Conservation (phyloP, 2,888 invertebrate genomes). For the Diloba caeruleocephala region DNA sequence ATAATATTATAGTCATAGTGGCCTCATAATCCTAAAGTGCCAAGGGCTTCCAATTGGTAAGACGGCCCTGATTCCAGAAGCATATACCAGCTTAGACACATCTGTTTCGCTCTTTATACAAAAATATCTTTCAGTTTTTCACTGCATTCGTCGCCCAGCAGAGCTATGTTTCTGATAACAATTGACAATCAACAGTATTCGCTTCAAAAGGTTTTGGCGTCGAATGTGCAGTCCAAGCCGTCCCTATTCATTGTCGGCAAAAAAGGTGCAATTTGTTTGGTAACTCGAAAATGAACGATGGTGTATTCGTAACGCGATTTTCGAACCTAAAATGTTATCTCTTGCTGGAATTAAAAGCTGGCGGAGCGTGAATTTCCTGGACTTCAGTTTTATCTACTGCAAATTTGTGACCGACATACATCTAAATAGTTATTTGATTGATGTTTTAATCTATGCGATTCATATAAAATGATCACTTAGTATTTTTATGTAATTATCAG, state of each 20-base stretch:
- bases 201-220: conserved; percentile 35
- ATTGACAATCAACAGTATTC: conserved; percentile 55
- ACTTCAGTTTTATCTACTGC: conserved; percentile 1
- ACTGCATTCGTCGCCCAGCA: not conserved
- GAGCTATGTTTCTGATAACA: conserved; percentile 31
- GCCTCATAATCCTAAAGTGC: too few species aligned
- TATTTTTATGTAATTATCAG: too few species aligned
- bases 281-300: conserved; percentile 53
- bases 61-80: too few species aligned
- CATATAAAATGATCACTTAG: too few species aligned
- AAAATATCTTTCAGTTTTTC: not conserved
- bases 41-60: too few species aligned
- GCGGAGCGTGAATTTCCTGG: conserved; percentile 32
- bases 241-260: conserved; percentile 43
- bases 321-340: conserved; percentile 45
- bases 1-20: too few species aligned
- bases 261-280: conserved; percentile 53
- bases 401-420: too few species aligned
- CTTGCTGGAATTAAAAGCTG: conserved; percentile 36
- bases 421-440: too few species aligned
- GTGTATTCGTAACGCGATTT: conserved; percentile 52
- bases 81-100: too few species aligned
- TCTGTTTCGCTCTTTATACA: not conserved
- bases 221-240: conserved; percentile 32
- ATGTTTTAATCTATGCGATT: too few species aligned